phyloP scores from a whole-genome alignment of 2,888 invertebrate genomes.

The Mesorhabditis sp. region DNA sequence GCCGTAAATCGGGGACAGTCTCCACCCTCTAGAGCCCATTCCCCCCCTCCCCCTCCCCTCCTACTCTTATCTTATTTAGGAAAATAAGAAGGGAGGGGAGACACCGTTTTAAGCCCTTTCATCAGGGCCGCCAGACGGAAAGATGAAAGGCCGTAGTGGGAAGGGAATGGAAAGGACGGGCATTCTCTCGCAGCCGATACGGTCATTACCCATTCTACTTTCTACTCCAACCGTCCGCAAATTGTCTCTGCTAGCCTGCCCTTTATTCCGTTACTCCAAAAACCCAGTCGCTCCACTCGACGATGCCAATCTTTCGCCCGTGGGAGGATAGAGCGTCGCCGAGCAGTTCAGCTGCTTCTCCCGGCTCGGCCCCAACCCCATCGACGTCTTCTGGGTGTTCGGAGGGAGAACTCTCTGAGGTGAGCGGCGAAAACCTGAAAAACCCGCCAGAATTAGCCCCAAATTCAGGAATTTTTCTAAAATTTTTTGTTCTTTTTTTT shows the following conservation, averaged over 20 bases:
- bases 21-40: too few relatives aligned
- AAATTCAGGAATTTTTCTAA: too few relatives aligned
- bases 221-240: too few relatives aligned
- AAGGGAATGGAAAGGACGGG: background rate
- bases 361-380: too few relatives aligned
- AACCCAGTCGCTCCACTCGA: background rate
- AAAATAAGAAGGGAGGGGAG: conserved; percentile 1
- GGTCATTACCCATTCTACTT: background rate
- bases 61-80: background rate
- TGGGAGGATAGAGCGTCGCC: background rate
- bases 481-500: too few relatives aligned
- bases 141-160: background rate
- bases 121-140: background rate
- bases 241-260: too few relatives aligned
- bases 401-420: too few relatives aligned
- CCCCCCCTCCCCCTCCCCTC: too few relatives aligned
- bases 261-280: background rate
- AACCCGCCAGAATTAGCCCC: too few relatives aligned
- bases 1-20: too few relatives aligned
- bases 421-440: too few relatives aligned
- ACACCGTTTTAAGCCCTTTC: background rate
- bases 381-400: too few relatives aligned
- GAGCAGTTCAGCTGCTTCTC: background rate
- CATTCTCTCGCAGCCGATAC: background rate
- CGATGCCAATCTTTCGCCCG: background rate